These are phyloP conservation scores for Pararge aegeria DNA, from an alignment of 1,140 invertebrate genomes.

Conservation along the genomic window DNA sequence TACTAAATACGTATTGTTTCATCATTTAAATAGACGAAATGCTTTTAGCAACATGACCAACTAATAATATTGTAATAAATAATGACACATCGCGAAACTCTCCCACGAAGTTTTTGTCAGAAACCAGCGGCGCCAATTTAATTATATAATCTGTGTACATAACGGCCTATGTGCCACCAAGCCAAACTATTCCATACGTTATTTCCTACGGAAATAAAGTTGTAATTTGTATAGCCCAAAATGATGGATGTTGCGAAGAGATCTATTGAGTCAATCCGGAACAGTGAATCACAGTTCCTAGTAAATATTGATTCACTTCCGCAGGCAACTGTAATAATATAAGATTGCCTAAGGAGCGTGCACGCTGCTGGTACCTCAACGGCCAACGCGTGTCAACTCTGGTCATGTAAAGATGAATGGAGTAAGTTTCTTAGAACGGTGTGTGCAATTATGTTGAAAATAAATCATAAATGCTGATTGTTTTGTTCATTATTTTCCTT, in stretches of 20 bases:
- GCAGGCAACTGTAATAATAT: constrained; percentile 15
- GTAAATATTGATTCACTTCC: constrained; percentile 68
- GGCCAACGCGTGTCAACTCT: too few species aligned
- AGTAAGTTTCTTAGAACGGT: background rate
- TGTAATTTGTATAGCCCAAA: constrained; percentile 1
- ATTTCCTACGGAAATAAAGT: background rate
- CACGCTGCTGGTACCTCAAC: background rate
- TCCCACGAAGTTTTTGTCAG: constrained; percentile 36
- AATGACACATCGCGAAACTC: constrained; percentile 33
- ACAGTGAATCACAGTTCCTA: constrained; percentile 60
- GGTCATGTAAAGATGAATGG: background rate
- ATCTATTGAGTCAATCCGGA: constrained; percentile 55
- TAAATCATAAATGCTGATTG: background rate
- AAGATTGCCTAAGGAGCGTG: constrained; percentile 3
- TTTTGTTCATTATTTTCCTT: background rate
- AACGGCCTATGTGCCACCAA: constrained; percentile 8
- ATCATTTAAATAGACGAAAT: too few species aligned
- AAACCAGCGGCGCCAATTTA: constrained; percentile 25
- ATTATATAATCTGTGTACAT: constrained; percentile 10
- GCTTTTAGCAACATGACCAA: constrained; percentile 21
- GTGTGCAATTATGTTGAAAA: background rate
- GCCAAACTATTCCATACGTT: background rate
- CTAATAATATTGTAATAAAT: background rate
- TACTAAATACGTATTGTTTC: too few species aligned
- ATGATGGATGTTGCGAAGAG: constrained; percentile 19